These are phyloP conservation scores for Melanotaenia duboulayi DNA, from an alignment of 2,113 vertebrate species.

Conservation along the genomic window DNA sequence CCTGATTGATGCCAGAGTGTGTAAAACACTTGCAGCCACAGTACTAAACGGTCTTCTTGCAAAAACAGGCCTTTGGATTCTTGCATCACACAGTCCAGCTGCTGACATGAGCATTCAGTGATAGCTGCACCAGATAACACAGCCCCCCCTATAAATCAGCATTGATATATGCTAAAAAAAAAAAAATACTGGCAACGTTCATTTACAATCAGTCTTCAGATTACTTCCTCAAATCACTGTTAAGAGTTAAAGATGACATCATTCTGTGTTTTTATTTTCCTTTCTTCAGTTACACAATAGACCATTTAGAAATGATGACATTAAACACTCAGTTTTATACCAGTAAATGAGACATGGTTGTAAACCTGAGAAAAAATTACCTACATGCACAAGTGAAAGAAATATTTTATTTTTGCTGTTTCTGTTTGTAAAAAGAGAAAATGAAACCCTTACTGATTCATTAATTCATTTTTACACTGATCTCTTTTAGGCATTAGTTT, in stretches of 20 bases:
- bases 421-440: not conserved
- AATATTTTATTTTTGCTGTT: no score
- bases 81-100: conserved; percentile 49
- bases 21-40: not conserved
- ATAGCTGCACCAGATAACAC: conserved; percentile 5
- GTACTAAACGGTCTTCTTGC: conserved; percentile 38
- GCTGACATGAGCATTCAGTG: conserved; percentile 16
- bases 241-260: not conserved
- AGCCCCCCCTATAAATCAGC: not conserved
- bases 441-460: not conserved
- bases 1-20: not conserved
- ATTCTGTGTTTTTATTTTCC: not conserved
- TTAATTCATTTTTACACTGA: not conserved
- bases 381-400: no score
- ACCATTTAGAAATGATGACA: no score
- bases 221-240: not conserved
- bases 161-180: not conserved
- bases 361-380: no score
- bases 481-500: not conserved
- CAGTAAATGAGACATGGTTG: not conserved
- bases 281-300: no score
- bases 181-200: not conserved
- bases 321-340: not conserved
- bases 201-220: not conserved
- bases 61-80: conserved; percentile 47